Base-by-base conservation (phyloP, 1,140 invertebrate species). In the Plutomurus gul region DNA sequence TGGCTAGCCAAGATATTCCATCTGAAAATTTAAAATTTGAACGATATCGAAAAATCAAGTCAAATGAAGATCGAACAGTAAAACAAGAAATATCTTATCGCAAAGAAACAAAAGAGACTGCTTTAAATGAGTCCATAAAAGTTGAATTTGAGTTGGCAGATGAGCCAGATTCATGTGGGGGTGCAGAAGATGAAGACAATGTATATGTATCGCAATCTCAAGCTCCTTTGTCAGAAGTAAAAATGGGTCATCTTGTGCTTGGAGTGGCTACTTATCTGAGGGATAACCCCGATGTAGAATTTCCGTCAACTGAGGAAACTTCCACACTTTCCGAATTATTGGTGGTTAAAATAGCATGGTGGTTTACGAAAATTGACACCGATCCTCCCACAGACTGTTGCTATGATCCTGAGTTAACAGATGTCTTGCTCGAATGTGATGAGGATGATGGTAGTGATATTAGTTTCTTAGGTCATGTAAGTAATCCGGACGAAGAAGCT, bases 381-480 rank as follows among this genome's bases (percentile, higher is more conserved):
- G 49, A 22, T 46, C 51, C 13, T 76, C 4, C 18, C 20, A 25
- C 13, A 37, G 75, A 20, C 4, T 11, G 20, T 18, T n/a, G 33
- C 27, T 70, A 27, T 22, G 46, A 75, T 33, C 81, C 77, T 8
- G 77, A 81, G 72, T 16, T 36, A 27, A 25, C 6, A 37, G 40
- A 76, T 7, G 16, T 65, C 0, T 30, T 60, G 3, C 27, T 46
- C 13, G 4, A 18, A 13, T 70, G 22, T 33, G 65, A 60, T n/a
- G 37, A 36, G 4, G 81, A 76, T 37, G 51, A 46, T 56, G 75
- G 27, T 13, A 47, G 46, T 36, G 65, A 76, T 30, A 47, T 77
- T 10, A 77, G 56, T 70, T 80, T 72, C 37, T 36, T 79, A 47
- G 81, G 81, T 25, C 76, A 82, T 40, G 78, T 82, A 8, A 82